Evolutionary conservation across 2,888 invertebrate genomes (phyloP).

Genomic region (Philereme vetulata): DNA sequence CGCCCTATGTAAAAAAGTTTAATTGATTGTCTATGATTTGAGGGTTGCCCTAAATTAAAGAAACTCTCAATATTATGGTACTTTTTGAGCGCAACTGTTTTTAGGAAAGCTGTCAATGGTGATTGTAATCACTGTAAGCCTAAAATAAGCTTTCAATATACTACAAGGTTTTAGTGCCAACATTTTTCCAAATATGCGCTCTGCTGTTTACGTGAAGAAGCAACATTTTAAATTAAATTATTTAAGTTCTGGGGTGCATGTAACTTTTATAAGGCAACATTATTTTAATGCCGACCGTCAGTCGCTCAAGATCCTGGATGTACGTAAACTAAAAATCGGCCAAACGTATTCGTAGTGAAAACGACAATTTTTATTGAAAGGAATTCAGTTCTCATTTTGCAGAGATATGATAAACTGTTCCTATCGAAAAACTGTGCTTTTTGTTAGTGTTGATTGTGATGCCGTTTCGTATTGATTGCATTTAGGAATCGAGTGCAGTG

Average conservation of each 20-base stretch:
- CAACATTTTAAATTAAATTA: background rate
- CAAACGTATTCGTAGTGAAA: conserved; percentile 56
- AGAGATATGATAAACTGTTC: conserved; percentile 74
- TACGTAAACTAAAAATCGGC: conserved; percentile 49
- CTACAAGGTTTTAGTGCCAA: too few relatives aligned
- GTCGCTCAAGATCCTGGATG: conserved; percentile 22
- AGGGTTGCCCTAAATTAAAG: conserved; percentile 5
- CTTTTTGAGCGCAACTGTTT: too few relatives aligned
- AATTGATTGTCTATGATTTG: conserved; percentile 29
- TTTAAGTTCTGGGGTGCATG: conserved; percentile 11
- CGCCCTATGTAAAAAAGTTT: background rate
- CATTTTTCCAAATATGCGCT: background rate
- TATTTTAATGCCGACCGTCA: conserved; percentile 35
- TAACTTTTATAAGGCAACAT: conserved; percentile 39
- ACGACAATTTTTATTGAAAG: conserved; percentile 52
- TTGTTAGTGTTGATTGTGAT: conserved; percentile 69
- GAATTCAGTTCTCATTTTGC: conserved; percentile 58
- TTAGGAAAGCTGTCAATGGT: too few relatives aligned
- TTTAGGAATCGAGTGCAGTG: conserved; percentile 69
- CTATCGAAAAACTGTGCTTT: conserved; percentile 68
- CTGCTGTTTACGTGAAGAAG: background rate
- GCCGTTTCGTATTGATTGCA: conserved; percentile 67
- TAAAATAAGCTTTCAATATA: too few relatives aligned
- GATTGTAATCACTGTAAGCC: too few relatives aligned
- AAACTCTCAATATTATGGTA: too few relatives aligned